Evolutionary conservation across 2,888 invertebrate species (phyloP).

Genomic region (Caenorhabditis sp.): DNA sequence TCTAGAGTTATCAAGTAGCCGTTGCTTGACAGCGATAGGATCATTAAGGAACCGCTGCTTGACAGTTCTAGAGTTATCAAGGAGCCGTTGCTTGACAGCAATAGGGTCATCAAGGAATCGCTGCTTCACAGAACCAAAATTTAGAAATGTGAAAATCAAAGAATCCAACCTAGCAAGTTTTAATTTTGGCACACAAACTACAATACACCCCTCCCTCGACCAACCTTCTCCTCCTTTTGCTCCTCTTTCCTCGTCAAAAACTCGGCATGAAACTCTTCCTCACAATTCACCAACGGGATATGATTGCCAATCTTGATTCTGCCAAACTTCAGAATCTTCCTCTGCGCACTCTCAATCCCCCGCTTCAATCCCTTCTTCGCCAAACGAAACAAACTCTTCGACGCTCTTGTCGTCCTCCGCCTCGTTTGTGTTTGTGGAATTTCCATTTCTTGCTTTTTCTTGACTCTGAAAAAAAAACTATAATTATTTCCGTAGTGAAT

Average conservation of each 20-base stretch:
- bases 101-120: too few species aligned
- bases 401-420: background rate
- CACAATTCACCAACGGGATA: conserved; percentile 7
- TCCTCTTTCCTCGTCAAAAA: background rate
- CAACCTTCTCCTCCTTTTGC: conserved; percentile 7
- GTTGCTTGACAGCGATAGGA: too few species aligned
- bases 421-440: too few species aligned
- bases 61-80: too few species aligned
- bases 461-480: background rate
- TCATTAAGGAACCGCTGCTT: too few species aligned
- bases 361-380: conserved; percentile 10
- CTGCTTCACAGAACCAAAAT: too few species aligned
- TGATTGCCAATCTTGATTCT: conserved; percentile 6
- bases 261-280: conserved; percentile 5
- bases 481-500: too few species aligned
- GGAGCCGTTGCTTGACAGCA: too few species aligned
- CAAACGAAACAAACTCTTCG: conserved; percentile 2
- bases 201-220: background rate
- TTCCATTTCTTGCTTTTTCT: background rate
- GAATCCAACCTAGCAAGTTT: too few species aligned
- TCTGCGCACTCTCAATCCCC: conserved; percentile 8
- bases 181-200: background rate
- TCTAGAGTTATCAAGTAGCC: too few species aligned
- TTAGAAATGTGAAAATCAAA: too few species aligned
- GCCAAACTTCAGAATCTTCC: conserved; percentile 11